Evolutionary conservation across 2,888 invertebrate species (phyloP), one percentile per base, ranked within the genome.

Genomic region (Sminthurinus aureus): DNA sequence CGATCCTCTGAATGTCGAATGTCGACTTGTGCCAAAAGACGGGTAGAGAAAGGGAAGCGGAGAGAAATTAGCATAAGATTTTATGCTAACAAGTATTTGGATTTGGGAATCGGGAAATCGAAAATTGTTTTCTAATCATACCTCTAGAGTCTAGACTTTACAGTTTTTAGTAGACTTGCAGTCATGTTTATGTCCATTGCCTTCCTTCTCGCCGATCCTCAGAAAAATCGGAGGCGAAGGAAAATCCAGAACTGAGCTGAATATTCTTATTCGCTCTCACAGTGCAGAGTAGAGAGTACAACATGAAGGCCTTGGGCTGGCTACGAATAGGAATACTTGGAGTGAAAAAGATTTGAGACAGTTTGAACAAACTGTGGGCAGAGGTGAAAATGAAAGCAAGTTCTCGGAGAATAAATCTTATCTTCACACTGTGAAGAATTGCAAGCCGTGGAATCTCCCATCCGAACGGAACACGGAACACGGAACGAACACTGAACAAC

Each of bases 341-440:
- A 58, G 58, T 58, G 58, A 11, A 1, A 58, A 11, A n/a, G n/a
- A n/a, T n/a, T n/a, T 15, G 58, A 58, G 58, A 58, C 58, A 58
- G 18, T 15, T 15, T 18, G 13, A n/a, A 26, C 24, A 71, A 71
- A 71, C 24, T 71, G 71, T 71, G 71, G 71, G 75, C 76, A 76
- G 76, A 76, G 80, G 80, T 80, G 80, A 80, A 80, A 80, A 80
- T 80, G 80, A 51, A 80, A 80, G 80, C 22, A 80, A 80, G 80
- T 80, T 80, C 52, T 71, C 71, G 22, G 52, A 73, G 80, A 71
- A 80, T 80, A 80, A 80, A 80, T 80, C 80, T 80, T 80, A 80
- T 80, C 80, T 71, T 71, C 80, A 80, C 80, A 80, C 71, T 80
- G 69, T 80, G 83, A 75, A 73, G 79, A 79, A 75, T 75, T 83